A percentile compares a stretch with the other conserved stretches of the same genome.
Conservation (phyloP, 2,113 vertebrate species). For the Oreochromis niloticus region DNA sequence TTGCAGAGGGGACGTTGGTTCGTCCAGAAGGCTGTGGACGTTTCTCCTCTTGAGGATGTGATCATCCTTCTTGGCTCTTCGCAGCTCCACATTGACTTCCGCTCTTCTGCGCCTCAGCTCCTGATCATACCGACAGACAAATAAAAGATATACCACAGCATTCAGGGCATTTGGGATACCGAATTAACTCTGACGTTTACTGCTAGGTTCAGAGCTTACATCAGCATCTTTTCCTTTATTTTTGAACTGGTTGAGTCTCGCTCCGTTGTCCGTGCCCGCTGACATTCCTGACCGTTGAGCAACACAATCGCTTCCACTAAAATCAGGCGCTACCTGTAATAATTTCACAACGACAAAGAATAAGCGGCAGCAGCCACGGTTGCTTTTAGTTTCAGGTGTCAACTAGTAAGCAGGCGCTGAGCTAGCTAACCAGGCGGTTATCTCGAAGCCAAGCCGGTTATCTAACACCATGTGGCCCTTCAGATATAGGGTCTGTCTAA, state of each 20-base stretch:
- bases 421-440: neutral
- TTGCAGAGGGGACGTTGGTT: slow-evolving; percentile 78
- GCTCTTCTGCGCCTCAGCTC: slow-evolving; percentile 83
- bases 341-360: neutral
- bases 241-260: slow-evolving; percentile 86
- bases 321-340: neutral
- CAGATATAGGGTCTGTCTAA: neutral
- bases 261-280: slow-evolving; percentile 71
- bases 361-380: neutral
- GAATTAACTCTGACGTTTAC: neutral
- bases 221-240: slow-evolving; percentile 87
- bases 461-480: slow-evolving; percentile 22
- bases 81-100: slow-evolving; percentile 86
- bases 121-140: slow-evolving; percentile 44
- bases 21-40: slow-evolving; percentile 78
- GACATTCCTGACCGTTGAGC: slow-evolving; percentile 73
- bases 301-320: neutral
- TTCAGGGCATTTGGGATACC: neutral
- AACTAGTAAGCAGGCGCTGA: neutral
- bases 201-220: slow-evolving; percentile 6
- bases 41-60: slow-evolving; percentile 90
- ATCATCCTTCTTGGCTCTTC: slow-evolving; percentile 92
- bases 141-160: neutral
- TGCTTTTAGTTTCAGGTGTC: neutral
- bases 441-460: slow-evolving; percentile 8